These are phyloP conservation scores for Plutella xylostella DNA, from an alignment of 2,888 invertebrate species.

Conservation along the genomic window DNA sequence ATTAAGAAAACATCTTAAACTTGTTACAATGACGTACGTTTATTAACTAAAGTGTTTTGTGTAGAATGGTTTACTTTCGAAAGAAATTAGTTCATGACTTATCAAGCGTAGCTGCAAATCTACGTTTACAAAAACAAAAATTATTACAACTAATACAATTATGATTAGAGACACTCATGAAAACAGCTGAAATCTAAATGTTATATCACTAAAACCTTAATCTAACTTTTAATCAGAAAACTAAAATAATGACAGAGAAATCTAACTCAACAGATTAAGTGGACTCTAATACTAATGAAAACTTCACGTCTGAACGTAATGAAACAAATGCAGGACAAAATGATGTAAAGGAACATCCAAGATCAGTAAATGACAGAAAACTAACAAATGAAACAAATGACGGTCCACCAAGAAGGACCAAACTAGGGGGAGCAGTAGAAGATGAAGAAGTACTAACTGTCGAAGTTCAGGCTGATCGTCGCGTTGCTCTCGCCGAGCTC, in stretches of 20 bases:
- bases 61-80: constrained; percentile 43
- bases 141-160: constrained; percentile 32
- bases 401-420: too few relatives aligned
- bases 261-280: too few relatives aligned
- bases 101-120: constrained; percentile 58
- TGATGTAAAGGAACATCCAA: too few relatives aligned
- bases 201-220: neutral
- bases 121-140: constrained; percentile 38
- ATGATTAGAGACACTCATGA: constrained; percentile 51
- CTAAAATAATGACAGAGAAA: too few relatives aligned
- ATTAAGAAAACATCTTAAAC: constrained; percentile 64
- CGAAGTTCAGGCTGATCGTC: constrained; percentile 97
- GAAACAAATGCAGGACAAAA: too few relatives aligned
- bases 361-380: too few relatives aligned
- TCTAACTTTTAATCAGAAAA: neutral
- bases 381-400: too few relatives aligned
- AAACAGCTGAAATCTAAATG: constrained; percentile 18
- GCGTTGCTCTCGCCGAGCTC: constrained; percentile 98
- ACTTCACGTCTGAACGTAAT: too few relatives aligned
- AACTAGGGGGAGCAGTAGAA: too few relatives aligned
- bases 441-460: constrained; percentile 95
- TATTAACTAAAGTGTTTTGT: constrained; percentile 42
- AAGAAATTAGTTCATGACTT: constrained; percentile 56
- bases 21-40: constrained; percentile 23
- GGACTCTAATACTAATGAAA: too few relatives aligned